phyloP scores from a whole-genome alignment of 2,797 vertebrate genomes.

The Hippoglossus hippoglossus region DNA sequence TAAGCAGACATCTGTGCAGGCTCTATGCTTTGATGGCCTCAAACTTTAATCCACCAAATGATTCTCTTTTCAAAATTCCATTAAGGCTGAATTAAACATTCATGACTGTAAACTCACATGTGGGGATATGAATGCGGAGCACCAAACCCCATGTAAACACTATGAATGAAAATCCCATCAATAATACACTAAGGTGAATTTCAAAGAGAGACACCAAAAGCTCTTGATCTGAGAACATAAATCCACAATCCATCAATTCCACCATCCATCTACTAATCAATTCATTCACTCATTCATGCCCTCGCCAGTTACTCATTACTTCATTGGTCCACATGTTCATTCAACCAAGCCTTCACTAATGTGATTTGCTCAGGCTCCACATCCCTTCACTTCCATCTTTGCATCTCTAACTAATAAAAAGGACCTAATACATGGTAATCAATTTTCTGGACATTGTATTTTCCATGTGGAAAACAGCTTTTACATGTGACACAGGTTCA shows the following conservation, averaged over 20 bases:
- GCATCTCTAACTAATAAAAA: background rate
- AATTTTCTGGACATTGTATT: background rate
- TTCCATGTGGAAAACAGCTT: background rate
- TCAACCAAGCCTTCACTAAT: constrained; percentile 44
- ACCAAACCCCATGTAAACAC: constrained; percentile 12
- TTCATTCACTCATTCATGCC: constrained; percentile 56
- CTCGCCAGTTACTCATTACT: constrained; percentile 41
- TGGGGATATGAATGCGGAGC: background rate
- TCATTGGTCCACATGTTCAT: constrained; percentile 53
- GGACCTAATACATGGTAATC: background rate
- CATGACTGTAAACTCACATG: constrained; percentile 40
- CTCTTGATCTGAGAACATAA: constrained; percentile 37
- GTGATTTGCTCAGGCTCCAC: constrained; percentile 36
- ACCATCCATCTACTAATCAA: constrained; percentile 41
- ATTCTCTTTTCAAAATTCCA: constrained; percentile 37
- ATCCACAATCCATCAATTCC: constrained; percentile 27
- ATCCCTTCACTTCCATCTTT: constrained; percentile 16
- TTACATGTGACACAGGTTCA: background rate
- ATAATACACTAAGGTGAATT: constrained; percentile 17
- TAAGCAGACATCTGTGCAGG: background rate
- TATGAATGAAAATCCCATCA: constrained; percentile 21
- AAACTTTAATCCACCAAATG: constrained; percentile 6
- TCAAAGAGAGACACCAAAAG: constrained; percentile 17
- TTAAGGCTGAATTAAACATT: constrained; percentile 48
- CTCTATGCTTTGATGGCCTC: background rate